Evolutionary conservation across 2,888 invertebrate genomes (phyloP).

Genomic region (Netelia fuscicornis): DNA sequence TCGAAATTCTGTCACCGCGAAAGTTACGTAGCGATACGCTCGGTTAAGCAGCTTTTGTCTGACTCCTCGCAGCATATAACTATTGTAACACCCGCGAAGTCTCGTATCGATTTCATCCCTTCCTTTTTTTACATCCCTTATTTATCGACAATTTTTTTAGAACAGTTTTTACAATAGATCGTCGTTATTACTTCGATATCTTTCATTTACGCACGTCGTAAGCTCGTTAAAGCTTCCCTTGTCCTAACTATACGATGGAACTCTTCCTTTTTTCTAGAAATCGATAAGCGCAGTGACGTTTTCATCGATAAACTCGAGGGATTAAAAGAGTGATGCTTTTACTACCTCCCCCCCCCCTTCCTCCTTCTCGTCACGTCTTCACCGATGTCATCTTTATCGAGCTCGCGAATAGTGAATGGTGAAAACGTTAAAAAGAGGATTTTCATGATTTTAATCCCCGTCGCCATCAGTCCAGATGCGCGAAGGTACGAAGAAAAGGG

Average conservation of each 20-base stretch:
- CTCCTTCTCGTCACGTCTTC: neutral
- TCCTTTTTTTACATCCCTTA: too few relatives aligned
- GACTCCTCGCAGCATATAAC: too few relatives aligned
- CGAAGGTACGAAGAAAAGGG: slow-evolving; percentile 26
- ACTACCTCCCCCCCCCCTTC: neutral
- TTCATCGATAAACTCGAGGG: neutral
- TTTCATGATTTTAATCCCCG: slow-evolving; percentile 41
- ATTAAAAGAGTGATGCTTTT: neutral
- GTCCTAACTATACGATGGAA: neutral
- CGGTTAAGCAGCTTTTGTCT: too few relatives aligned
- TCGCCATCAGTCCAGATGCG: neutral
- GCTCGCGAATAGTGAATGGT: slow-evolving; percentile 15
- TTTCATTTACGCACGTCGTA: neutral
- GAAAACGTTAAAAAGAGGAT: slow-evolving; percentile 6
- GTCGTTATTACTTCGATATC: neutral
- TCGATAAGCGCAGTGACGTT: neutral
- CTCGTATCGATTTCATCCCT: too few relatives aligned
- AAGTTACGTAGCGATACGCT: too few relatives aligned
- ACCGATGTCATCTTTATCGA: neutral
- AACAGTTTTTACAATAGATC: too few relatives aligned
- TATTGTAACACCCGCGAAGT: too few relatives aligned
- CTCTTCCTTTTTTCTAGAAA: neutral
- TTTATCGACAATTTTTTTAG: too few relatives aligned
- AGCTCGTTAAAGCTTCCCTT: neutral
- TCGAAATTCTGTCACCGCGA: too few relatives aligned